These are phyloP conservation scores for Phaenicophaeus curvirostris DNA, from an alignment of 2,797 vertebrate genomes.

Conservation along the genomic window DNA sequence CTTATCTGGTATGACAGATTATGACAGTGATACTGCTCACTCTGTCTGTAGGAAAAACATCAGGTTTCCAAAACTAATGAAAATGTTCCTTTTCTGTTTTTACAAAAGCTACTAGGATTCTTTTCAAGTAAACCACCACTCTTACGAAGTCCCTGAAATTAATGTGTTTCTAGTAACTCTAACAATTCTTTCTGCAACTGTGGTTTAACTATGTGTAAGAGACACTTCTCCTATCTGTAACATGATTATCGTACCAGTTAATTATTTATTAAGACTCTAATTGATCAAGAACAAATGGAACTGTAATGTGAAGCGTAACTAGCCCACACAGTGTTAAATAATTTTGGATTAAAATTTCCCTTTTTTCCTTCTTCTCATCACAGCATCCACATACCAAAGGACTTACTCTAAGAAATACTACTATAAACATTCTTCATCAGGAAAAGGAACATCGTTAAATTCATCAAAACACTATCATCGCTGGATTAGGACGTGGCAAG, in stretches of 20 bases:
- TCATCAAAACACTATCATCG: constrained; percentile 81
- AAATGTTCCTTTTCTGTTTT: background rate
- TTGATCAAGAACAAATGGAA: background rate
- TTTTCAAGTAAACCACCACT: background rate
- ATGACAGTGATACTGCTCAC: background rate
- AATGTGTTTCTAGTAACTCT: background rate
- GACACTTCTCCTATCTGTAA: background rate
- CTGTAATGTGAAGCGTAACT: background rate
- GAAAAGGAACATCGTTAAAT: constrained; percentile 84
- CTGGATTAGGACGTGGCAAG: constrained; percentile 83
- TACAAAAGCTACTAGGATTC: background rate
- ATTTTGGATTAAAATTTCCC: constrained; percentile 28
- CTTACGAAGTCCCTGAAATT: background rate
- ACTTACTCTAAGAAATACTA: constrained; percentile 87
- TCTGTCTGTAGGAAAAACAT: background rate
- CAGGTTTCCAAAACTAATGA: background rate
- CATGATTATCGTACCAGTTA: background rate
- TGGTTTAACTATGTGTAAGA: background rate
- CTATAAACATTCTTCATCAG: constrained; percentile 83
- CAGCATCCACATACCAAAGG: constrained; percentile 94
- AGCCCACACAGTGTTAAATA: background rate
- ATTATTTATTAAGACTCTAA: background rate
- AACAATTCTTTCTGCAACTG: background rate
- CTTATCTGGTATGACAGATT: background rate
- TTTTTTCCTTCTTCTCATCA: constrained; percentile 53